Percentiles rank a stretch among this genome's conserved stretches.
phyloP scores from a whole-genome alignment of 2,113 vertebrate species.

The Tricholaema leucomelas region DNA sequence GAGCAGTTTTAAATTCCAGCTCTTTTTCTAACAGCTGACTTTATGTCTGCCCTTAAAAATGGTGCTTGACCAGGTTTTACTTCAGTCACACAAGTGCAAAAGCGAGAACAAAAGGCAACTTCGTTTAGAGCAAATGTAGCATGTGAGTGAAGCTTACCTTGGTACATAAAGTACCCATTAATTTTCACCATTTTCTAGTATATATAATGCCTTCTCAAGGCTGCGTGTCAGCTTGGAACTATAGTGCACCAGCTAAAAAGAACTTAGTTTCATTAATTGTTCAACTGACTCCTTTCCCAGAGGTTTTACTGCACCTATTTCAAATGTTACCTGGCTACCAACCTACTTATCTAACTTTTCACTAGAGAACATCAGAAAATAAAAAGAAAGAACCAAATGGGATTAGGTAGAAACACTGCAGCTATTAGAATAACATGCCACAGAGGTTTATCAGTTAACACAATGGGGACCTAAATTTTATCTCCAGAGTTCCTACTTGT shows the following conservation, averaged over 20 bases:
- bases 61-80: neutral
- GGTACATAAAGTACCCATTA: constrained; percentile 36
- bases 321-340: neutral
- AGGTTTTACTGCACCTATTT: neutral
- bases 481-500: neutral
- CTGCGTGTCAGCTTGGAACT: neutral
- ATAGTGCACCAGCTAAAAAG: neutral
- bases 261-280: neutral
- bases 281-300: neutral
- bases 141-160: constrained; percentile 15
- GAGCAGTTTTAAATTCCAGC: neutral
- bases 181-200: constrained; percentile 35
- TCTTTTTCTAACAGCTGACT: neutral
- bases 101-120: neutral
- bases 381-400: neutral
- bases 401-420: neutral
- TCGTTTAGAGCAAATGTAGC: constrained; percentile 47
- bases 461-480: neutral
- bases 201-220: neutral
- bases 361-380: neutral
- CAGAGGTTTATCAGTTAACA: neutral
- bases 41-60: neutral
- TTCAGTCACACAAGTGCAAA: neutral
- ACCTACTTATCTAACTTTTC: neutral
- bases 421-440: neutral